phyloP scores from a whole-genome alignment of 2,113 vertebrate genomes.

The Brevimyrus niger region DNA sequence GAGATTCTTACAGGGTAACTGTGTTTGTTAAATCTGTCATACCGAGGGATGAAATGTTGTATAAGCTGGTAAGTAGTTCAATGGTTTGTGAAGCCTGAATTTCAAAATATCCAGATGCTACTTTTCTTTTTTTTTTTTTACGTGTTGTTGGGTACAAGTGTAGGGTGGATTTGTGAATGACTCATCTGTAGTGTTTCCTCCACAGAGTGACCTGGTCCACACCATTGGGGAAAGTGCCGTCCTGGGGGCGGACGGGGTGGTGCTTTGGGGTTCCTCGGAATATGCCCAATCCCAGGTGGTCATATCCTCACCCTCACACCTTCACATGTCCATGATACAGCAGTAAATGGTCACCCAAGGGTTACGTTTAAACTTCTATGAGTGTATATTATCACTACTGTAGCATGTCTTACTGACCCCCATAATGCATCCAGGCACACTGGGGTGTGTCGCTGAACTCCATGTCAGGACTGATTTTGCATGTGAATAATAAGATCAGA shows the following conservation, averaged over 20 bases:
- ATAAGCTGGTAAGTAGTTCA: not conserved
- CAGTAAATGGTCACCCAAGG: not conserved
- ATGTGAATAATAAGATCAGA: not conserved
- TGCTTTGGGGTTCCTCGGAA: constrained; percentile 79
- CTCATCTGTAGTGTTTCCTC: not conserved
- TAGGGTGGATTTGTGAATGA: not conserved
- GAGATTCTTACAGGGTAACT: not conserved
- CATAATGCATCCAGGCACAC: not conserved
- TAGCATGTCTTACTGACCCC: not conserved
- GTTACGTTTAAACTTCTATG: not conserved
- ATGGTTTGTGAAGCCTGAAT: not conserved
- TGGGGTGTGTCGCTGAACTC: not conserved
- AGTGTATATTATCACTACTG: not conserved
- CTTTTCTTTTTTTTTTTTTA: not conserved
- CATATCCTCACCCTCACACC: not conserved
- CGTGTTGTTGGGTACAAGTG: not conserved
- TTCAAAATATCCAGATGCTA: not conserved
- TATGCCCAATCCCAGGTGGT: constrained; percentile 58
- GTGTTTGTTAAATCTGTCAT: not conserved
- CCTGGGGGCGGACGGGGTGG: constrained; percentile 68
- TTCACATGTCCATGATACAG: not conserved
- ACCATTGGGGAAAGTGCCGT: constrained; percentile 80
- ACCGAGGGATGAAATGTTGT: not conserved
- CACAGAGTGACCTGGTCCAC: constrained; percentile 74
- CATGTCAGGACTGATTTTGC: not conserved